Conservation (phyloP, 2,113 vertebrate genomes). For the rabbit (Oryctolagus cuniculus) region DNA sequence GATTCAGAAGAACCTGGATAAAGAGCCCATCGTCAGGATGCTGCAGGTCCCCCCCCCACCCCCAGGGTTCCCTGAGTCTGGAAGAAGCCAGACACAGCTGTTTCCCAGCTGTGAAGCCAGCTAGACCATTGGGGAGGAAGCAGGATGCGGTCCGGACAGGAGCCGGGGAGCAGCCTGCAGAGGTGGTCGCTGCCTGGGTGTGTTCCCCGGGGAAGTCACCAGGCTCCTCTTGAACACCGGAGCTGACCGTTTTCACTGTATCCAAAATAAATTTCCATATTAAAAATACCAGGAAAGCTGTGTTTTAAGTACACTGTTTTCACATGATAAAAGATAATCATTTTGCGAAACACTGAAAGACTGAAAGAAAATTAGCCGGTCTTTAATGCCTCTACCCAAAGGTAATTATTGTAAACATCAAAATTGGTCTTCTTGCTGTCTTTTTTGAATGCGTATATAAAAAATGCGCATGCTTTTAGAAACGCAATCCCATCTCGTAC, state of each 20-base stretch:
- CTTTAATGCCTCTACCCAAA: constrained; percentile 28
- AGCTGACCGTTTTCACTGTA: background rate
- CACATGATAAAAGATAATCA: background rate
- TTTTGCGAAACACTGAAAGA: constrained; percentile 46
- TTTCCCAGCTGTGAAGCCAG: background rate
- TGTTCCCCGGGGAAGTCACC: background rate
- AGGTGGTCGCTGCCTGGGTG: fast-evolving
- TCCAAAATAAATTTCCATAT: background rate
- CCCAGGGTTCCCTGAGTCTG: background rate
- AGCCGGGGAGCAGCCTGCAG: fast-evolving
- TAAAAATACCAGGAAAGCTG: background rate
- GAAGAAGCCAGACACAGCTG: background rate
- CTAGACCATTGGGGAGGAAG: background rate
- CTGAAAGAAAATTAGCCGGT: constrained; percentile 5
- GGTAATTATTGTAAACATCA: constrained; percentile 19
- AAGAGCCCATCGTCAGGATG: background rate
- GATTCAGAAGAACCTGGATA: background rate
- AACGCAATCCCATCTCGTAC: background rate
- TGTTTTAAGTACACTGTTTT: background rate
- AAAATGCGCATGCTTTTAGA: background rate
- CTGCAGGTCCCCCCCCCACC: background rate
- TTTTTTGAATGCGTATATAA: background rate
- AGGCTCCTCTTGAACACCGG: background rate
- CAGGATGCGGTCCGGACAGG: background rate
- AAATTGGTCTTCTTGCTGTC: background rate